These are phyloP conservation scores for Dorcus parallelipipedus DNA, from an alignment of 2,888 invertebrate genomes.

Conservation along the genomic window DNA sequence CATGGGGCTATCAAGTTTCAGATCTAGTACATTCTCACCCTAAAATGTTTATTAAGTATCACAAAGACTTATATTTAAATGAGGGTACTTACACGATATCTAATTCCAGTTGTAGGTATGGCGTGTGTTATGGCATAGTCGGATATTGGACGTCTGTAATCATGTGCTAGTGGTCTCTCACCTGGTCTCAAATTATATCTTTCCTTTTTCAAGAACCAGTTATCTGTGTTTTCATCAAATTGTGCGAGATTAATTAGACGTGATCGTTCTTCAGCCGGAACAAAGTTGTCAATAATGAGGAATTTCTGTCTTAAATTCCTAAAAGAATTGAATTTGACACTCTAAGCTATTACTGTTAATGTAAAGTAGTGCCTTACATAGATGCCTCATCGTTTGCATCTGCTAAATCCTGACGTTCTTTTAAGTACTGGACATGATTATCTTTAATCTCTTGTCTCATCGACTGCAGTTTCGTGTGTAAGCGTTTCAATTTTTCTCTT, in stretches of 20 bases:
- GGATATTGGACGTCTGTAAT: conserved; percentile 44
- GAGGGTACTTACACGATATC: conserved; percentile 40
- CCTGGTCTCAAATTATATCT: conserved; percentile 34
- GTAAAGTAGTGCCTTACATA: conserved; percentile 47
- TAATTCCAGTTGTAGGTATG: conserved; percentile 24
- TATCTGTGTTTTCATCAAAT: conserved; percentile 80
- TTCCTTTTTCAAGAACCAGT: conserved; percentile 57
- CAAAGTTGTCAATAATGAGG: conserved; percentile 85
- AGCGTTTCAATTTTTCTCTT: conserved; percentile 87
- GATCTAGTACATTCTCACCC: conserved; percentile 68
- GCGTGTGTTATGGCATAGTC: conserved; percentile 41
- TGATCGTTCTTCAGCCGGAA: conserved; percentile 77
- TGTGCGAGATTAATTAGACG: conserved; percentile 69
- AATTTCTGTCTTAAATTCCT: conserved; percentile 85
- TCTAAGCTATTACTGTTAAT: background rate
- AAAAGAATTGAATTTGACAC: conserved; percentile 20
- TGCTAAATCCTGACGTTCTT: conserved; percentile 89
- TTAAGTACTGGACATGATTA: conserved; percentile 82
- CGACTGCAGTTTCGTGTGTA: conserved; percentile 76
- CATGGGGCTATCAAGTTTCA: conserved; percentile 73
- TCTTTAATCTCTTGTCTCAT: conserved; percentile 77
- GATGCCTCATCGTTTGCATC: conserved; percentile 88
- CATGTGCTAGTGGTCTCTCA: conserved; percentile 43
- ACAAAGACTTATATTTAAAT: background rate
- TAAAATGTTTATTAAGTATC: conserved; percentile 22